These are phyloP conservation scores for Fukomys damarensis DNA, from an alignment of 2,113 vertebrate genomes.

Conservation along the genomic window DNA sequence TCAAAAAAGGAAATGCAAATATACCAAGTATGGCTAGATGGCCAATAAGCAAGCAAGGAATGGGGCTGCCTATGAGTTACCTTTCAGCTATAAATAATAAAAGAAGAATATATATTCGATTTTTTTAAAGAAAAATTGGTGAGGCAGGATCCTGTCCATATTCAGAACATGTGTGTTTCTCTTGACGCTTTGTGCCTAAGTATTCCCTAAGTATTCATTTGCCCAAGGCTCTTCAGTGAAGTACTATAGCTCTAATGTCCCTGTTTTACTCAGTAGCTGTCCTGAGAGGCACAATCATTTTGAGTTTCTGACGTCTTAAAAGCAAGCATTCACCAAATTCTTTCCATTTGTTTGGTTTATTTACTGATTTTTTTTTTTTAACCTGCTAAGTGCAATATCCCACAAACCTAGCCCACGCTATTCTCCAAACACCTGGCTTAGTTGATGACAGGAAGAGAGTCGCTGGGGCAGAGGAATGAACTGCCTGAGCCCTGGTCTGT, in stretches of 20 bases:
- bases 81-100: background rate
- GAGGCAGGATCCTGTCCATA: background rate
- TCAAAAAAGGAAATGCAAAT: background rate
- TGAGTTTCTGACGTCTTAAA: slow-evolving; percentile 58
- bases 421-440: slow-evolving; percentile 69
- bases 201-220: slow-evolving; percentile 36
- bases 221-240: background rate
- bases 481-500: slow-evolving; percentile 57
- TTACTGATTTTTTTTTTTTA: slow-evolving; percentile 51
- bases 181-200: background rate
- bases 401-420: slow-evolving; percentile 31
- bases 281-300: slow-evolving; percentile 41
- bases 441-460: slow-evolving; percentile 43
- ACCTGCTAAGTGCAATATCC: slow-evolving; percentile 64
- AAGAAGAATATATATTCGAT: background rate
- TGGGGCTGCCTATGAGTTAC: background rate
- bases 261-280: slow-evolving; percentile 18
- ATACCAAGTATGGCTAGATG: no score
- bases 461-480: background rate
- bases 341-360: slow-evolving; percentile 73
- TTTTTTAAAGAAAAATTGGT: background rate
- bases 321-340: slow-evolving; percentile 68
- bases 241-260: slow-evolving; percentile 14
- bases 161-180: background rate
- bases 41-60: background rate